A percentile compares a stretch with the other conserved stretches of the same genome.
Evolutionary conservation across 2,888 invertebrate species (phyloP).

Genomic region (Papilio demoleus): DNA sequence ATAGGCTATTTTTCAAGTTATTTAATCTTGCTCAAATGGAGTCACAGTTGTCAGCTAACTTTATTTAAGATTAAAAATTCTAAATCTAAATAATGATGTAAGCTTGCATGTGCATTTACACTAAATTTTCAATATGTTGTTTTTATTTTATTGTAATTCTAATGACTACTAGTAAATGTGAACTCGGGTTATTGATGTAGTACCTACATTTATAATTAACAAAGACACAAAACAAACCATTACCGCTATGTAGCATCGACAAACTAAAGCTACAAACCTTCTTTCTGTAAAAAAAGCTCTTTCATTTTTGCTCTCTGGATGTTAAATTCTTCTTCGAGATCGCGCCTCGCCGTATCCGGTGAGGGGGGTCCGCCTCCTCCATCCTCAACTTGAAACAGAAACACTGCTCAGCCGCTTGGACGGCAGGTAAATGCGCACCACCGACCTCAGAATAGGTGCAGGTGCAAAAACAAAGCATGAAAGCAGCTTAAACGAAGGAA

Average conservation of each 20-base stretch:
- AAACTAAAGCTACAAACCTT: slow-evolving; percentile 85
- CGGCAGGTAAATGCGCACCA: slow-evolving; percentile 40
- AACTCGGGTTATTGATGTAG: too few relatives aligned
- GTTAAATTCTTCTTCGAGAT: slow-evolving; percentile 94
- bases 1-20: too few relatives aligned
- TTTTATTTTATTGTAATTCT: too few relatives aligned
- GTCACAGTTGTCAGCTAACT: too few relatives aligned
- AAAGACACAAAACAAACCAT: background rate
- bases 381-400: slow-evolving; percentile 77
- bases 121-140: too few relatives aligned
- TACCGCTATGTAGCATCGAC: slow-evolving; percentile 3
- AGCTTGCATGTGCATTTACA: too few relatives aligned
- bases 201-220: background rate
- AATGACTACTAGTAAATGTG: too few relatives aligned
- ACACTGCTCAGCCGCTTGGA: slow-evolving; percentile 70
- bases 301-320: slow-evolving; percentile 95
- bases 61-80: too few relatives aligned
- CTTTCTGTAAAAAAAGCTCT: slow-evolving; percentile 96
- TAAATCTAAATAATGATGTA: too few relatives aligned
- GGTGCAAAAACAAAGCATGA: slow-evolving; percentile 41
- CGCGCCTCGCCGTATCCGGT: slow-evolving; percentile 64
- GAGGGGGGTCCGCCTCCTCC: slow-evolving; percentile 58
- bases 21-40: too few relatives aligned
- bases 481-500: slow-evolving; percentile 40
- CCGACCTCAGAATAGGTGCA: slow-evolving; percentile 30